A percentile compares a stretch with the other conserved stretches of the same genome.
Conservation (phyloP, 2,888 invertebrate species). For the Epinotia ramella region DNA sequence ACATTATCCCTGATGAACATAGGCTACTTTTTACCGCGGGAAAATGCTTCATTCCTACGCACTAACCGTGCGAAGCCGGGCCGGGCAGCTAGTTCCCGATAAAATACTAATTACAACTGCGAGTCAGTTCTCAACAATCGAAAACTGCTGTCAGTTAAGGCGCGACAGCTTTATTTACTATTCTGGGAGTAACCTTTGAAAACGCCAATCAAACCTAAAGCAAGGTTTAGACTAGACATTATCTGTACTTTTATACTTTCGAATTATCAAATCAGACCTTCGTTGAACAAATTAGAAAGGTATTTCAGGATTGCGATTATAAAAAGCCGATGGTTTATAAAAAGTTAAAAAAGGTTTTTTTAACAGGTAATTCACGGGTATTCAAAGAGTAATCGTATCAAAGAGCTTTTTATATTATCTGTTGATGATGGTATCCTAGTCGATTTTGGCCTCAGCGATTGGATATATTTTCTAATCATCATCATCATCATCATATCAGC, state of each 20-base stretch:
- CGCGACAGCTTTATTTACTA: not conserved
- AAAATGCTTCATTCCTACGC: no score
- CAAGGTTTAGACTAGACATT: not conserved
- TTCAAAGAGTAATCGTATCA: no score
- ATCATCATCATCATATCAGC: no score
- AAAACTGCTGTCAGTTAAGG: not conserved
- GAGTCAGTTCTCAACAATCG: not conserved
- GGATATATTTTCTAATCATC: no score
- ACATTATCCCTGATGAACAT: no score
- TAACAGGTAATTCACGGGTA: not conserved
- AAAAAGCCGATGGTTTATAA: not conserved
- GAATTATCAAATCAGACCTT: not conserved
- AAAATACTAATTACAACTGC: not conserved
- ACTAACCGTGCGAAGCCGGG: no score
- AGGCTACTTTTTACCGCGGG: no score
- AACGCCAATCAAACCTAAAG: not conserved
- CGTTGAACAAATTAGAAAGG: not conserved
- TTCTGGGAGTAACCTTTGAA: constrained; percentile 4
- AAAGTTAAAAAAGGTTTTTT: not conserved
- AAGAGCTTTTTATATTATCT: no score
- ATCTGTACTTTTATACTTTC: not conserved
- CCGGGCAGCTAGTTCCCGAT: no score
- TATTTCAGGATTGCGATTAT: not conserved
- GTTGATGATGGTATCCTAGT: no score
- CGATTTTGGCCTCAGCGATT: no score